These are phyloP conservation scores for Puntigrus tetrazona DNA, from an alignment of 2,113 vertebrate genomes.

Conservation along the genomic window DNA sequence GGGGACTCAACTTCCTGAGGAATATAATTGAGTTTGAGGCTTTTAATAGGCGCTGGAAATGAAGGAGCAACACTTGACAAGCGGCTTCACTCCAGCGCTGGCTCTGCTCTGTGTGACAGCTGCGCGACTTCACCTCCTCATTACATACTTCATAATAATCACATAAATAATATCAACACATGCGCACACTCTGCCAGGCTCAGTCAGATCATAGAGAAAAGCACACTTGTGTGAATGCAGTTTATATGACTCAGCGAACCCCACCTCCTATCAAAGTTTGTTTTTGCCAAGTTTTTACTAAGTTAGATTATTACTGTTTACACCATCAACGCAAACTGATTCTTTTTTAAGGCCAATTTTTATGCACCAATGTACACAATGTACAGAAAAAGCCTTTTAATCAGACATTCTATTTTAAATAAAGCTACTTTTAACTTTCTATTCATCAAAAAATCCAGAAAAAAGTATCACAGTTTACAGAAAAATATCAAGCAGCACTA, in stretches of 20 bases:
- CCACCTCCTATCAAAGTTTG: neutral
- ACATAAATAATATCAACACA: slow-evolving; percentile 48
- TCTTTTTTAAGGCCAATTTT: neutral
- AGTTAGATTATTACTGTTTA: neutral
- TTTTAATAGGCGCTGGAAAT: slow-evolving; percentile 44
- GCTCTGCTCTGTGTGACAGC: slow-evolving; percentile 45
- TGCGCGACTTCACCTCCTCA: slow-evolving; percentile 46
- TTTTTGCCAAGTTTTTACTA: slow-evolving; percentile 1
- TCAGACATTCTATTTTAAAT: neutral
- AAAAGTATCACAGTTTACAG: neutral
- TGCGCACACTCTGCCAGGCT: slow-evolving; percentile 3
- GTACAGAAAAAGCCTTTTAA: no score
- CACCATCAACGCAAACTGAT: neutral
- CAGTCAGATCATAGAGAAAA: neutral
- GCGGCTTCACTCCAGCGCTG: slow-evolving; percentile 42
- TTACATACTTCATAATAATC: slow-evolving; percentile 54
- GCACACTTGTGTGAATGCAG: neutral
- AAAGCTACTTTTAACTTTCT: neutral
- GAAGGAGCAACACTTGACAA: slow-evolving; percentile 34
- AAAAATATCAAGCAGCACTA: neutral
- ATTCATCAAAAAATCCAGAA: neutral
- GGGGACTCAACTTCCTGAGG: slow-evolving; percentile 37
- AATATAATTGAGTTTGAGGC: slow-evolving; percentile 39
- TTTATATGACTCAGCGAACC: neutral
- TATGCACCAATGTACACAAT: neutral